Base-by-base conservation (phyloP, 2,888 invertebrate genomes). In the Andricus quercusramuli region DNA sequence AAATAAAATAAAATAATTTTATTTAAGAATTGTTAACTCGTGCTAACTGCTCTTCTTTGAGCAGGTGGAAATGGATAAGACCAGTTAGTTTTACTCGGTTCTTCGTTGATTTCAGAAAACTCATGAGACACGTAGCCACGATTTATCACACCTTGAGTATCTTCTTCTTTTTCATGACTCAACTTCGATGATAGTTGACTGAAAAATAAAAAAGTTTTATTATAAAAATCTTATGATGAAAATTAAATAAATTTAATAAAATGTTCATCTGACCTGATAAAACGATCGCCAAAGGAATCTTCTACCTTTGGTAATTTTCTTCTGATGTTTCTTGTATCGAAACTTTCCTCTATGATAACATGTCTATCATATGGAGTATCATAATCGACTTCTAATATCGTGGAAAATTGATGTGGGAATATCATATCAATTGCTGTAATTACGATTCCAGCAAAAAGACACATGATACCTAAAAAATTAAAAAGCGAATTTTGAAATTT, bases 341-440 rank as follows among this genome's bases (percentile, higher is more conserved):
- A 95, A 86, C 97, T 97, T 92, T 98, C 97, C 88, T 98, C 97
- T 83, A 98, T 96, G 80, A 98, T 97, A 82, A 98, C 97, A 92
- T 98, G 98, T 68, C 98, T 94, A 93, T 98, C 98, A 91, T 98
- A 98, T 0, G 98, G 98, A 22, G 98, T 98, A 92, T 98, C 98
- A 92, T 97, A 98, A 93, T 98, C 98, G 67, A 98, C 96, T 93
- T 97, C 97, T 80, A 98, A 93, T 85, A 98, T 97, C 0, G 98
- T 98, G 66, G 98, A 97, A 93, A 98, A 98, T 87, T 96, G 96
- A 92, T 98, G 97, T 8, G 98, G 98, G 94, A 96, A 97, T 85
- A 98, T 95, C 90, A 98, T 94, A 93, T 97, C 97, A 84, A 98
- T 94, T 17, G 96, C 95, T 13, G 97, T 96, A 85, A 98, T 97